phyloP scores from a whole-genome alignment of 2,797 vertebrate genomes.

The Crotalus adamanteus region DNA sequence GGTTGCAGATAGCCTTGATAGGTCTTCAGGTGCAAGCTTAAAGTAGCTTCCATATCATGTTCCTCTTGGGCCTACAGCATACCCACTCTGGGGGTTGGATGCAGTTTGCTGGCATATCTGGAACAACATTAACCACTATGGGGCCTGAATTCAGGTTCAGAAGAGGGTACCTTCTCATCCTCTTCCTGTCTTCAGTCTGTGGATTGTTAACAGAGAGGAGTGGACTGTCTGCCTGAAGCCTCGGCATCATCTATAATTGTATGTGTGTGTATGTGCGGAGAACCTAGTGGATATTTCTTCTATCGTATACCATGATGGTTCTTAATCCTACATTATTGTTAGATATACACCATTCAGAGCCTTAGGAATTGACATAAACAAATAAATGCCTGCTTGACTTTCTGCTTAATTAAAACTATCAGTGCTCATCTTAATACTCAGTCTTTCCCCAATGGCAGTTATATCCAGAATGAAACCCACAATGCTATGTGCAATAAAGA shows the following conservation, averaged over 20 bases:
- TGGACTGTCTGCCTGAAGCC: background rate
- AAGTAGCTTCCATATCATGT: background rate
- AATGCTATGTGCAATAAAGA: background rate
- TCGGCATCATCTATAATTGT: background rate
- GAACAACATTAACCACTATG: background rate
- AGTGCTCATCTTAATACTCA: background rate
- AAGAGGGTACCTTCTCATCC: background rate
- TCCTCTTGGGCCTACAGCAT: background rate
- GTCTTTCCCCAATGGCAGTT: background rate
- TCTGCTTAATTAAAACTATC: background rate
- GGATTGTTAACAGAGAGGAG: background rate
- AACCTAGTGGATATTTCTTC: background rate
- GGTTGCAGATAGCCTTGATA: background rate
- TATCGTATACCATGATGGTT: background rate
- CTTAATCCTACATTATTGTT: background rate
- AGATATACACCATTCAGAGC: background rate
- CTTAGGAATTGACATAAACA: background rate
- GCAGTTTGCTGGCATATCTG: background rate
- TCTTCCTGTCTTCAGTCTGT: background rate
- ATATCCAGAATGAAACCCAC: background rate
- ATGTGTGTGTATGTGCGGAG: fast-evolving
- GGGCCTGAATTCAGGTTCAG: background rate
- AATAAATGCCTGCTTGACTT: background rate
- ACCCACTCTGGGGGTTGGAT: background rate
- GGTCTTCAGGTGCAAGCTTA: background rate